phyloP scores from a whole-genome alignment of 2,888 invertebrate species.

The Euzophera pinguis region DNA sequence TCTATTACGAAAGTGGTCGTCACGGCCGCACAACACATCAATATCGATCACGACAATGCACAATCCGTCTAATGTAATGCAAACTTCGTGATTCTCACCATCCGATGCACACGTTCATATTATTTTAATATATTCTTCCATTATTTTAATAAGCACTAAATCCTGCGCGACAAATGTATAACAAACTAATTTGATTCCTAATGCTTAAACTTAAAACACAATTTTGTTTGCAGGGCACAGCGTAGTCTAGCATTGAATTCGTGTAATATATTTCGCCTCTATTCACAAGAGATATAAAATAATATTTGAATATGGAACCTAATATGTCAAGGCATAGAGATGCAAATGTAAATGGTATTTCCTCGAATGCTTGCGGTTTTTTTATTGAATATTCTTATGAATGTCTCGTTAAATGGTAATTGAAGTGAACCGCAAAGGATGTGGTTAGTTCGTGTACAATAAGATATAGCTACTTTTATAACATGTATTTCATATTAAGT shows the following conservation, averaged over 20 bases:
- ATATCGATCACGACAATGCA: constrained; percentile 28
- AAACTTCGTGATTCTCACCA: constrained; percentile 51
- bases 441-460: neutral
- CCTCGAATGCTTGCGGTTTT: neutral
- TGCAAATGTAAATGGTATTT: neutral
- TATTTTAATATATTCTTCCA: constrained; percentile 30
- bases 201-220: neutral
- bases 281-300: neutral
- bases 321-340: neutral
- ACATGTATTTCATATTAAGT: no score
- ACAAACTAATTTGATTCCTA: neutral
- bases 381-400: neutral
- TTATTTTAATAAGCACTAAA: constrained; percentile 43
- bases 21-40: constrained; percentile 18
- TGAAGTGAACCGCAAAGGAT: constrained; percentile 3
- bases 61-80: constrained; percentile 42
- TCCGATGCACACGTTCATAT: constrained; percentile 36
- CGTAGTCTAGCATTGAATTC: neutral
- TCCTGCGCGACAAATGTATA: constrained; percentile 20
- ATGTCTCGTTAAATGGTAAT: neutral
- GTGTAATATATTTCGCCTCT: neutral
- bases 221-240: neutral
- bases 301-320: neutral
- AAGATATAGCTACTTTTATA: no score
- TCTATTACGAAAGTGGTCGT: constrained; percentile 5